Percentiles rank a stretch among this genome's conserved stretches.
These are phyloP conservation scores for Falco columbarius DNA, from an alignment of 2,797 vertebrate species.

Conservation along the genomic window DNA sequence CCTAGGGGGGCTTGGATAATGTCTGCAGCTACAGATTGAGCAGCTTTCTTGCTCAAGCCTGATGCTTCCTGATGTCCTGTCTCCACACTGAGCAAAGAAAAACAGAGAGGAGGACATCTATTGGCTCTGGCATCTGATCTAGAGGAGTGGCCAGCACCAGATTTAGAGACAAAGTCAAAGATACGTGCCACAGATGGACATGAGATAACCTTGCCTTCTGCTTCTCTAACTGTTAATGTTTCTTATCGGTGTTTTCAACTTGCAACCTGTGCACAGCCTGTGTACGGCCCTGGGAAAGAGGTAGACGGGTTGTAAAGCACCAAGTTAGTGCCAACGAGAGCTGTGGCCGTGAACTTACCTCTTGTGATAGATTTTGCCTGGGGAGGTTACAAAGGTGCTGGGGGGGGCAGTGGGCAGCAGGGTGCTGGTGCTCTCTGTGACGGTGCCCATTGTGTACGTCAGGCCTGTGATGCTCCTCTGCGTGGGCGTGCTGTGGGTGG, in stretches of 20 bases:
- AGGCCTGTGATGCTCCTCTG: not conserved
- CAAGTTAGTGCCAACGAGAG: fast-evolving
- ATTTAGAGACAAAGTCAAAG: not conserved
- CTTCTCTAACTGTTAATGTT: not conserved
- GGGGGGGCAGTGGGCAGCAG: not conserved
- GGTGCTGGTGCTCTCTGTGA: not conserved
- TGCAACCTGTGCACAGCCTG: fast-evolving
- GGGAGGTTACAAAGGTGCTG: not conserved
- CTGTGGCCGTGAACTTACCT: not conserved
- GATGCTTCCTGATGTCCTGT: not conserved
- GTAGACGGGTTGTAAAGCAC: fast-evolving
- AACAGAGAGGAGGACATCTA: not conserved
- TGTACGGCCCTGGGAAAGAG: not conserved
- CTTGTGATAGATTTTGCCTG: not conserved
- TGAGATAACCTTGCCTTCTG: not conserved
- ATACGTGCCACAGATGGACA: fast-evolving
- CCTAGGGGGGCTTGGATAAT: not conserved
- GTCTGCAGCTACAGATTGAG: not conserved
- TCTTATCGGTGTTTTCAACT: not conserved
- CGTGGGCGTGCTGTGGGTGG: not conserved
- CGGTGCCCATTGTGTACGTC: fast-evolving
- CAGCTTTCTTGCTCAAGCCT: not conserved
- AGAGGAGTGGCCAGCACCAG: not conserved
- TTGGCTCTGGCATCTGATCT: not conserved
- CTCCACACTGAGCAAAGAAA: not conserved